Evolutionary conservation across 2,797 vertebrate genomes (phyloP), one percentile per base, ranked within the genome.

Genomic region (Taenioides sp.): DNA sequence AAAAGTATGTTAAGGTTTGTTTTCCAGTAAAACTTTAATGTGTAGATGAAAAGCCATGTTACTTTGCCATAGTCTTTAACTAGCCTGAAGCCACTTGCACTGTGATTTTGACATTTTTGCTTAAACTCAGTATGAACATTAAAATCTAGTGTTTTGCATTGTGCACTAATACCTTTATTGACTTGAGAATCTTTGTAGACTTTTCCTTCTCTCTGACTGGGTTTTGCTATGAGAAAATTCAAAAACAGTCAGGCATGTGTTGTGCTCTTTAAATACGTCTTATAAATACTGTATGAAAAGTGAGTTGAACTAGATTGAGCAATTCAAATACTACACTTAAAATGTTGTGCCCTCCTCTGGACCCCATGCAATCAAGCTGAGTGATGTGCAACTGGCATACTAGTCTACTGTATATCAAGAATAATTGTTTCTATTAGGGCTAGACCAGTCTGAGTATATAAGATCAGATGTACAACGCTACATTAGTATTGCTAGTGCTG

Each of bases 401-500:
- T 65, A 27, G 23, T 50, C 22, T 27, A 50, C 63, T 47, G 65
- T 67, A 20, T 57, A 67, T 67, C 28, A 55, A 40, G 52, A 67
- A 23, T 55, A 34, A 23, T 23, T 11, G 22, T 55, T 16, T 55
- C 27, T 34, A n/a, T 50, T 55, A 67, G 50, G 67, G 20, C 28
- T 55, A n/a, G 28, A 37, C 34, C 12, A 68, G 52, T 34, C 54
- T 68, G 52, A 25, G 22, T 58, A 57, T 68, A 23, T 67, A 23
- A 28, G 20, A 25, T 52, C 47, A 50, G 11, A 52, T 62, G 49
- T 70, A 34, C 27, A 70, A 50, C 23, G 34, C 50, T 69, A 58
- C 73, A 22, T 16, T 61, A 72, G 23, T 25, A 59, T 16, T 40
- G 34, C n/a, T 73, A 67, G 59, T 73, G 59, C 47, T 49, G 47